phyloP scores from a whole-genome alignment of 2,888 invertebrate species.

The Mythimna ferrago region DNA sequence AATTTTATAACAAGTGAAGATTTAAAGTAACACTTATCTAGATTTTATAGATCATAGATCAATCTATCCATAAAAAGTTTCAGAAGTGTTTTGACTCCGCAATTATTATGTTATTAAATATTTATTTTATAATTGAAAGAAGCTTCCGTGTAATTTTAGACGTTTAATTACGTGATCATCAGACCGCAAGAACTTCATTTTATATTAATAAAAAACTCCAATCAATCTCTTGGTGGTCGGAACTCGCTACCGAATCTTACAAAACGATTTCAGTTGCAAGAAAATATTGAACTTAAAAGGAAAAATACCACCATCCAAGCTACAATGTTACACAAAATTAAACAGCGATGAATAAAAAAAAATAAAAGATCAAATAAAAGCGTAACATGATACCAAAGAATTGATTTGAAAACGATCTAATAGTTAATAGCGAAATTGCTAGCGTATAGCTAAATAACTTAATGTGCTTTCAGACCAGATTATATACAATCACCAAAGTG shows the following conservation, averaged over 20 bases:
- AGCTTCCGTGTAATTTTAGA: conserved; percentile 6
- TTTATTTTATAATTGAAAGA: background rate
- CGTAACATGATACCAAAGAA: conserved; percentile 72
- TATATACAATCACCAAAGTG: conserved; percentile 63
- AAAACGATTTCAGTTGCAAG: background rate
- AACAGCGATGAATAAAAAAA: conserved; percentile 55
- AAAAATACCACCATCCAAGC: conserved; percentile 42
- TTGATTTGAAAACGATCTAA: conserved; percentile 83
- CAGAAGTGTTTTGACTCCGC: background rate
- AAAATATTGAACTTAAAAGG: conserved; percentile 1
- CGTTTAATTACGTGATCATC: conserved; percentile 10
- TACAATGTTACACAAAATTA: conserved; percentile 42
- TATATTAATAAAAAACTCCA: conserved; percentile 19
- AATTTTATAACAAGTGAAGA: no score
- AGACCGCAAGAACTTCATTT: conserved; percentile 28
- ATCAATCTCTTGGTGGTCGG: conserved; percentile 19
- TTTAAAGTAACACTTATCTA: no score
- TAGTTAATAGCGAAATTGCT: conserved; percentile 82
- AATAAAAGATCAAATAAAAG: conserved; percentile 62
- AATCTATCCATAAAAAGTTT: background rate
- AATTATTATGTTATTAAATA: background rate
- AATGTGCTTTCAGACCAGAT: conserved; percentile 74
- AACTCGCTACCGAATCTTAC: conserved; percentile 8
- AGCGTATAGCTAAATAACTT: conserved; percentile 85
- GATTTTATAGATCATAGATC: no score